Base-by-base conservation (phyloP, 2,888 invertebrate genomes). In the Subacronicta megacephala region DNA sequence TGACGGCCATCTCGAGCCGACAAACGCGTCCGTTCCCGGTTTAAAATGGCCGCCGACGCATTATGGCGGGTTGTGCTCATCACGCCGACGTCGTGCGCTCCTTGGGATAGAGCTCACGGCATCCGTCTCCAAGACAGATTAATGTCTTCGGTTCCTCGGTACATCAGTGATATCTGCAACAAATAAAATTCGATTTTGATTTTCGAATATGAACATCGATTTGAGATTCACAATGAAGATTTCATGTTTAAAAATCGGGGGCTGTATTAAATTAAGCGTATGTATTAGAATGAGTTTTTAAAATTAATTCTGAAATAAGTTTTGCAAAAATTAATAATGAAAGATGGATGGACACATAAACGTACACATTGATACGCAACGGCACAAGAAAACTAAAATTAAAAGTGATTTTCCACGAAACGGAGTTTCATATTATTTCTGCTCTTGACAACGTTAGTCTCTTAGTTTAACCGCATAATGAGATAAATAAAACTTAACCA, bases 21-120 rank as follows among this genome's bases (percentile, higher is more conserved):
- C 88, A 85, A 87, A 85, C 89, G 90, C 88, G 86, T 87, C 83
- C 83, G 90, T 88, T 89, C 87, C 88, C 92, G 90, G 89, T 89
- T 94, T 90, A 93, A 86, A 91, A 87, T 90, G 93, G 93, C 93
- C 93, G 93, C 92, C 91, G 90, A 90, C 90, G 90, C 93, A 92
- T 92, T 78, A 82, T 90, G 89, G 92, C 93, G 92, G 92, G 92
- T 90, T 93, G 90, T 93, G 92, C 88, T 94, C 93, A 94, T 94
- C 94, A 93, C 94, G 93, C 84, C 92, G 91, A 89, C 87, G 90
- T 87, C 88, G 88, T 81, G 88, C 84, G 87, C 88, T 85, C 87
- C 82, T 81, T 73, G 81, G 76, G 83, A 75, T 77, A 85, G 88
- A 90, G 89, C 90, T 93, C 90, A 93, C 92, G 93, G 88, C 92